Evolutionary conservation across 2,797 vertebrate genomes (phyloP).

Genomic region (Pipistrellus kuhlii): DNA sequence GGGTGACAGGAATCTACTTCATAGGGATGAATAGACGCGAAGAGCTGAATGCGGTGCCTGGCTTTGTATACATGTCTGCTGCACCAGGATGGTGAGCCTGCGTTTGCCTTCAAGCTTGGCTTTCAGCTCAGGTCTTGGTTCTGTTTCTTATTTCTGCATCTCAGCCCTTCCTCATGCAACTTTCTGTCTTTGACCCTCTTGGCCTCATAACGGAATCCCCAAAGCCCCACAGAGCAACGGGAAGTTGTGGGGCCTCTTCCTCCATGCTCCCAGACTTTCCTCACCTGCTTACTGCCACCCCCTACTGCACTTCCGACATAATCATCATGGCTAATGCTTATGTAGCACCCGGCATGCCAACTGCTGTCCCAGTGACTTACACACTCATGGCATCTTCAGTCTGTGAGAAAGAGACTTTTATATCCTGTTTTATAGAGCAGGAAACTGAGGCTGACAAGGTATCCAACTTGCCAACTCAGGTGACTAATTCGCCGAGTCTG

Average conservation of each 20-base stretch:
- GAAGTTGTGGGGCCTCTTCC: not conserved
- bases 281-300: not conserved
- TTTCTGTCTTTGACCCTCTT: not conserved
- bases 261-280: not conserved
- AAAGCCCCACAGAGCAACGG: not conserved
- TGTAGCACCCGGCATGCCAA: rapidly evolving
- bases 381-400: not conserved
- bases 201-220: not conserved
- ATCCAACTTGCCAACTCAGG: not conserved
- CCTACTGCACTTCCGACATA: not conserved
- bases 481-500: not conserved
- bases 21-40: not conserved
- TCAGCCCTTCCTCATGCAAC: not conserved
- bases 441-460: not conserved
- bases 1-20: not conserved
- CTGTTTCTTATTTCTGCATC: not conserved
- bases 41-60: not conserved
- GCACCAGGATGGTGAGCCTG: not conserved
- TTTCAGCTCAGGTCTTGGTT: not conserved
- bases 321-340: not conserved
- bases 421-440: not conserved
- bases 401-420: not conserved
- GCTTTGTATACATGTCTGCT: not conserved
- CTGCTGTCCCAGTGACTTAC: not conserved
- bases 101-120: not conserved